These are phyloP conservation scores for Vultur gryphus DNA, from an alignment of 2,797 vertebrate species.

Conservation along the genomic window DNA sequence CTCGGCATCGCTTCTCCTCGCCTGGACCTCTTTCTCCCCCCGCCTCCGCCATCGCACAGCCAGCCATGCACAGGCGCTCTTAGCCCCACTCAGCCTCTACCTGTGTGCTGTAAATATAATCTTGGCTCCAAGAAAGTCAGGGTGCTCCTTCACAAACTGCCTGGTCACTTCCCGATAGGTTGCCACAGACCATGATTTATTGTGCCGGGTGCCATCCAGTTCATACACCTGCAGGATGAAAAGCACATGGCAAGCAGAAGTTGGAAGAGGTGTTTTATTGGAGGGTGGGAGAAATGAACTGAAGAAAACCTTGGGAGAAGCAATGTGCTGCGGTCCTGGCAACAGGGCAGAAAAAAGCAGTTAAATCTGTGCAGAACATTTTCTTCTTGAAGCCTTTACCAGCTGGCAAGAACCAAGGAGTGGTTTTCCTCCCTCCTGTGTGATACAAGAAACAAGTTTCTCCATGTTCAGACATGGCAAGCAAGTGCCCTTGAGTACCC, in stretches of 20 bases:
- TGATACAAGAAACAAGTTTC: neutral
- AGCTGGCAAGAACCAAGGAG: neutral
- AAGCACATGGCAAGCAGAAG: neutral
- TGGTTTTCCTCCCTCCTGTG: neutral
- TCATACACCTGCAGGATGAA: constrained; percentile 82
- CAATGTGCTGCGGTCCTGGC: neutral
- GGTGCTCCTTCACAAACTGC: constrained; percentile 77
- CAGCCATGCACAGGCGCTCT: rapidly evolving
- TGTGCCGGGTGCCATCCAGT: constrained; percentile 80
- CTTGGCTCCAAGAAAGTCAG: constrained; percentile 84
- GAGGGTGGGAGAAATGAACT: neutral
- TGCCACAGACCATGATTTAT: constrained; percentile 77
- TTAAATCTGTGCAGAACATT: neutral
- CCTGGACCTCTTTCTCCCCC: neutral
- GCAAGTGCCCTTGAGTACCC: neutral
- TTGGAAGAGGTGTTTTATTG: neutral
- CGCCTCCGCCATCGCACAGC: rapidly evolving
- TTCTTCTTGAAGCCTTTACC: neutral
- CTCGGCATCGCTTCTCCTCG: neutral
- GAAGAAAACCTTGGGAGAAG: neutral
- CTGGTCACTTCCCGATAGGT: constrained; percentile 76
- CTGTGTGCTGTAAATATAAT: constrained; percentile 81
- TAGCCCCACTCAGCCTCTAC: constrained; percentile 54
- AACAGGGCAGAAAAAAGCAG: neutral
- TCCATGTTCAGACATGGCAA: neutral